phyloP scores from a whole-genome alignment of 2,113 vertebrate genomes.

The Rhabdomys dilectus region DNA sequence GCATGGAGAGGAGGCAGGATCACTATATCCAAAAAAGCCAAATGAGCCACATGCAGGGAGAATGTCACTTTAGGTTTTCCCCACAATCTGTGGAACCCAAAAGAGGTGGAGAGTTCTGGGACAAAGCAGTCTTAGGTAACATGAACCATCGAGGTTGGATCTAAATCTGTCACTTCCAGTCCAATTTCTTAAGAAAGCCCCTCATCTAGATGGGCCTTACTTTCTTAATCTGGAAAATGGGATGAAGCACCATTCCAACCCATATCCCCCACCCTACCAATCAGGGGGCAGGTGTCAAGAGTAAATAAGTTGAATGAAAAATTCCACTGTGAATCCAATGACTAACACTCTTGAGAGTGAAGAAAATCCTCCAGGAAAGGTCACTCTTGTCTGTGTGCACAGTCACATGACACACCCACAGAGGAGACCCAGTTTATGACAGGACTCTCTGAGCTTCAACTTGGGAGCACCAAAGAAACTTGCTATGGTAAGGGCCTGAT shows the following conservation, averaged over 20 bases:
- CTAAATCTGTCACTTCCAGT: neutral
- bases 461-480: neutral
- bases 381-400: neutral
- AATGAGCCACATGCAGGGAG: neutral
- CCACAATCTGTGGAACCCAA: neutral
- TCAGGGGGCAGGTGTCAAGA: neutral
- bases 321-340: neutral
- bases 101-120: neutral
- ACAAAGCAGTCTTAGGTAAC: neutral
- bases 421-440: neutral
- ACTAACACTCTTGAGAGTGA: neutral
- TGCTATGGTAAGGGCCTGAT: neutral
- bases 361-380: neutral
- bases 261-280: neutral
- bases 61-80: neutral
- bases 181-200: neutral
- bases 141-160: neutral
- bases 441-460: neutral
- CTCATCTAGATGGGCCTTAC: neutral
- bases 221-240: conserved; percentile 33
- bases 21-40: neutral
- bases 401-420: neutral
- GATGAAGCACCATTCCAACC: neutral
- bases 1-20: rapidly evolving
- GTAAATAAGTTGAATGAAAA: neutral